Evolutionary conservation across 2,888 invertebrate genomes (phyloP).

Genomic region (Myopa testacea): DNA sequence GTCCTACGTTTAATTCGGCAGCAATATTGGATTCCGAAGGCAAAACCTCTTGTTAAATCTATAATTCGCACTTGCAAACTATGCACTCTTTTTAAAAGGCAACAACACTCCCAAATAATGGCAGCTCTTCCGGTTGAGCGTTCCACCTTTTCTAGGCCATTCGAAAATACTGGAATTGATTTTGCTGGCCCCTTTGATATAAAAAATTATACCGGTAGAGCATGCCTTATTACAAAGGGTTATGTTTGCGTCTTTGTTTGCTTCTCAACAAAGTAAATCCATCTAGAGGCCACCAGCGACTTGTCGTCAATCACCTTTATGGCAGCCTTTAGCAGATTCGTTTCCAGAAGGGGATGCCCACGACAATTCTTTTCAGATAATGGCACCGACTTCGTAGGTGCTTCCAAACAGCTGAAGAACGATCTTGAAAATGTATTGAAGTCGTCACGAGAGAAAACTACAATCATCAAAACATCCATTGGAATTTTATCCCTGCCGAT

Average conservation of each 20-base stretch:
- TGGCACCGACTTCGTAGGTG: no score
- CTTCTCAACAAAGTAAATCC: background rate
- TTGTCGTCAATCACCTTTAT: no score
- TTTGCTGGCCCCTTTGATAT: background rate
- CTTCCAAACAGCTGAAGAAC: no score
- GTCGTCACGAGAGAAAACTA: no score
- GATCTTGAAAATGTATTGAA: no score
- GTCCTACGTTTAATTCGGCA: background rate
- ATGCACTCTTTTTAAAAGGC: background rate
- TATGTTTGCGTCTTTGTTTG: background rate
- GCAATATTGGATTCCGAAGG: conserved; percentile 9
- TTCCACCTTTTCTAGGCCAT: background rate
- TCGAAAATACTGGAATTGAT: background rate
- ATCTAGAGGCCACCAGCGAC: background rate
- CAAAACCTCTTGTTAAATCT: background rate
- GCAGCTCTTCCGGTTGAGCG: background rate
- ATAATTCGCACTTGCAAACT: background rate
- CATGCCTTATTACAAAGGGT: background rate
- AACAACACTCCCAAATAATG: background rate
- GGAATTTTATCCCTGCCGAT: no score
- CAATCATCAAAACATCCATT: no score
- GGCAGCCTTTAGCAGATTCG: no score
- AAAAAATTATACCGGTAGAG: background rate
- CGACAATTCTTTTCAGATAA: background rate
- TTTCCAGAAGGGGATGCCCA: no score